Percentiles rank a stretch among this genome's conserved stretches.
phyloP scores from a whole-genome alignment of 1,140 invertebrate genomes.

The Carcinoscorpius rotundicauda region DNA sequence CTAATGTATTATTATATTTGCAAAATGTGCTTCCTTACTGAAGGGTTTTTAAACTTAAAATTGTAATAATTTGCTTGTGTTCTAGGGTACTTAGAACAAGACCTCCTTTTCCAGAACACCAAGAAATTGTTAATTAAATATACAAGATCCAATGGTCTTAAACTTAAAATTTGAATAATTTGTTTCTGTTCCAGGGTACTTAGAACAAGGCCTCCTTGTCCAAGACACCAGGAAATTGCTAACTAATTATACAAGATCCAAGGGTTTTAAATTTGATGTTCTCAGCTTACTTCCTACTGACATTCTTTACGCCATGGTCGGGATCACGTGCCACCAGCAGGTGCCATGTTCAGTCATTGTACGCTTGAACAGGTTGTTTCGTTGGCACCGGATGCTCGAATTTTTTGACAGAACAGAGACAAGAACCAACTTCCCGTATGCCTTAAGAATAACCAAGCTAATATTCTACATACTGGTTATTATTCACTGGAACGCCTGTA shows the following conservation, averaged over 20 bases:
- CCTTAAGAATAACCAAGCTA: slow-evolving; percentile 56
- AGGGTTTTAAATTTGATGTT: slow-evolving; percentile 50
- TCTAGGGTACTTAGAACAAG: slow-evolving; percentile 83
- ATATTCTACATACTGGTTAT: slow-evolving; percentile 80
- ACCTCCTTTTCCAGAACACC: slow-evolving; percentile 71
- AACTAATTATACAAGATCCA: slow-evolving; percentile 58
- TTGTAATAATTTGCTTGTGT: slow-evolving; percentile 14
- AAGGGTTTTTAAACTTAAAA: no score
- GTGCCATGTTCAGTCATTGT: slow-evolving; percentile 70
- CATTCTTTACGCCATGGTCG: slow-evolving; percentile 53
- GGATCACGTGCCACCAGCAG: slow-evolving; percentile 29
- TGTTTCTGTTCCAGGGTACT: slow-evolving; percentile 51
- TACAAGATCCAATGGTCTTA: slow-evolving; percentile 31
- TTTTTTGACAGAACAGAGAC: slow-evolving; percentile 92
- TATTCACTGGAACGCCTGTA: slow-evolving; percentile 94
- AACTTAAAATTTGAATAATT: not conserved
- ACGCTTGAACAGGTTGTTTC: slow-evolving; percentile 69
- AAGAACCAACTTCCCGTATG: slow-evolving; percentile 81
- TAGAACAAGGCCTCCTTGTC: slow-evolving; percentile 87
- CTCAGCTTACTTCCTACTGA: slow-evolving; percentile 78
- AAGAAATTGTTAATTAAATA: slow-evolving; percentile 64
- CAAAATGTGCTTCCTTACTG: no score
- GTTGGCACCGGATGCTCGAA: slow-evolving; percentile 64
- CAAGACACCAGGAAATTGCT: slow-evolving; percentile 62
- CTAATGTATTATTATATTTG: no score